Base-by-base conservation (phyloP, 30 jellyfish, hydroid and myxozoan species). In the Aurelia coerulea region DNA sequence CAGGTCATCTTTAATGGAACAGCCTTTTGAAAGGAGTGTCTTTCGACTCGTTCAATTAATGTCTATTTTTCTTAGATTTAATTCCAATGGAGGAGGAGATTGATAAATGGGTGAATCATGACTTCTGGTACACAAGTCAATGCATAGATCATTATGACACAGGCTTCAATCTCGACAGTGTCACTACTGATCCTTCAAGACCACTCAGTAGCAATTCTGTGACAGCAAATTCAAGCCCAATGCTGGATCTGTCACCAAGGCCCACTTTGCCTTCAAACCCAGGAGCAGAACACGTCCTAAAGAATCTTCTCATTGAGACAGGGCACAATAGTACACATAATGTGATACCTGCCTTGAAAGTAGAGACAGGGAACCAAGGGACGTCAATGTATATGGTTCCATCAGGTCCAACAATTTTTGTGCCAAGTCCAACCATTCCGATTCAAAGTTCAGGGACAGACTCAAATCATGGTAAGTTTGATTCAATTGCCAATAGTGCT, bases 131-230 rank as follows among this genome's bases (percentile, higher is more conserved):
- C 41, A 58, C 82, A 18, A 76, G 51, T 31, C 90, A 86, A 23
- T 86, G 90, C 73, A 86, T 86, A 14, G 90, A 67, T 68, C 95
- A 86, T 60, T 86, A 86, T 69, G 95, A 86, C 59, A 41, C 83
- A 32, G 83, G 59, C 56, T 10, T 83, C 5, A 12, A 79, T 4
- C 17, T 83, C 51, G 69, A 72, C 5, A 68, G 37, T 56, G 86
- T 15, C 10, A 34, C 85, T 32, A 69, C 29, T 52, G 39, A 18
- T 77, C 66, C 67, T 42, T 19, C 87, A 4, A 14, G 78, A 19
- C 54, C 87, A 60, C 37, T 77, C 8, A 46, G 56, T 5, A 15
- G 79, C 35, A 77, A 62, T 15, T 59, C 87, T 7, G 5, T 68
- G 13, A 13, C 66, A 7, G 29, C 68, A 5, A 65, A 35, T 34